A percentile compares a stretch with the other conserved stretches of the same genome.
Evolutionary conservation across 2,113 vertebrate species (phyloP).

Genomic region (Chitala chitala): DNA sequence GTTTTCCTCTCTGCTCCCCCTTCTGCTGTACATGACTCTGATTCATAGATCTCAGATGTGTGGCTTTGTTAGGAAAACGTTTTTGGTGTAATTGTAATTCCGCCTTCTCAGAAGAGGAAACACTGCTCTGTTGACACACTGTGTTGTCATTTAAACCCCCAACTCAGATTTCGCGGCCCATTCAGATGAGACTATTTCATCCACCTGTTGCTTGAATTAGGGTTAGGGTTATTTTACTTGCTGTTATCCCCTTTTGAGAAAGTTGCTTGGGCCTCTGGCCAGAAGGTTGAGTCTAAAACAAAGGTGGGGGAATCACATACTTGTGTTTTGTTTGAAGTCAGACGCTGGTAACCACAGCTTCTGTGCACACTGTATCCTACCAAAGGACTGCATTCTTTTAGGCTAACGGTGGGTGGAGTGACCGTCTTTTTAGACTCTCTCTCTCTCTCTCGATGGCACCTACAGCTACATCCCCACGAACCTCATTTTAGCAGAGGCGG

Average conservation of each 20-base stretch:
- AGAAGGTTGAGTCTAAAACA: too few relatives aligned
- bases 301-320: too few relatives aligned
- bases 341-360: too few relatives aligned
- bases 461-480: constrained; percentile 1
- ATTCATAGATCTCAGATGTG: not conserved
- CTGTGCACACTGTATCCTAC: too few relatives aligned
- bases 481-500: not conserved
- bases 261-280: not conserved
- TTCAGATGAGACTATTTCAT: too few relatives aligned
- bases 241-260: not conserved
- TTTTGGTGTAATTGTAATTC: not conserved
- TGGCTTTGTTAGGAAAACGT: not conserved
- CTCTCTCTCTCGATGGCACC: not conserved
- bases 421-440: too few relatives aligned
- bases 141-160: too few relatives aligned
- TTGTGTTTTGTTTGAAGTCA: too few relatives aligned
- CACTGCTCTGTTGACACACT: too few relatives aligned
- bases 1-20: constrained; percentile 23
- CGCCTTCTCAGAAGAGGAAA: not conserved
- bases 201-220: not conserved
- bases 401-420: not conserved
- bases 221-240: not conserved
- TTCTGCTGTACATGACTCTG: not conserved
- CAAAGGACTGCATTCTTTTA: too few relatives aligned
- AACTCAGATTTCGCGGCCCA: too few relatives aligned